Evolutionary conservation across 2,888 invertebrate species (phyloP).

Genomic region (Marasmarcha lunaedactyla): DNA sequence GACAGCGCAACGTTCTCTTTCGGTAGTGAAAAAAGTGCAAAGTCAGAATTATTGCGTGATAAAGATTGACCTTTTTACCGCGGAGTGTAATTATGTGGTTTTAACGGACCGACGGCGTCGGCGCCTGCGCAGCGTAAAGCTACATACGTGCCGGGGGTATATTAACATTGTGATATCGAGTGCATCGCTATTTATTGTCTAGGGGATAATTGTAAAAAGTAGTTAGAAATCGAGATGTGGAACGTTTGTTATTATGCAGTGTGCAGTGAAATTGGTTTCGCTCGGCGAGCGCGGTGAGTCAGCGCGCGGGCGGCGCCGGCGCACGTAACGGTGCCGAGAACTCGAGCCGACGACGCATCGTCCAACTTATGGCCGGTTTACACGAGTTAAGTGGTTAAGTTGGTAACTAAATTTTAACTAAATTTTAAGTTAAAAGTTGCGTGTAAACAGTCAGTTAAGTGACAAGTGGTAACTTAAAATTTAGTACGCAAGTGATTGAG

Average conservation of each 20-base stretch:
- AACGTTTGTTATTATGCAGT: conserved; percentile 10
- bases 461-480: too few species aligned
- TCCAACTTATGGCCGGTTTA: conserved; percentile 25
- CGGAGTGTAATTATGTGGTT: conserved; percentile 31
- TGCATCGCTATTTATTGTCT: conserved; percentile 43
- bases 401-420: too few species aligned
- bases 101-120: conserved; percentile 35
- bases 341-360: conserved; percentile 42
- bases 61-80: conserved; percentile 51
- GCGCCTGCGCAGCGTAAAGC: conserved; percentile 33
- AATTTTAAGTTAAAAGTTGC: too few species aligned
- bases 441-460: too few species aligned
- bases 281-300: conserved; percentile 26
- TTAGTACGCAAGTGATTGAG: too few species aligned
- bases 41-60: conserved; percentile 62
- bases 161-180: conserved; percentile 59
- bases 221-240: conserved; percentile 25
- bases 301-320: conserved; percentile 21
- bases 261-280: conserved; percentile 21
- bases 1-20: conserved; percentile 57
- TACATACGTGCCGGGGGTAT: conserved; percentile 30
- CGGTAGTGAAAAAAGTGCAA: conserved; percentile 64
- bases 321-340: conserved; percentile 56
- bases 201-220: conserved; percentile 21
- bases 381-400: too few species aligned